phyloP scores from a whole-genome alignment of 2,797 vertebrate genomes.

The Selene dorsalis region DNA sequence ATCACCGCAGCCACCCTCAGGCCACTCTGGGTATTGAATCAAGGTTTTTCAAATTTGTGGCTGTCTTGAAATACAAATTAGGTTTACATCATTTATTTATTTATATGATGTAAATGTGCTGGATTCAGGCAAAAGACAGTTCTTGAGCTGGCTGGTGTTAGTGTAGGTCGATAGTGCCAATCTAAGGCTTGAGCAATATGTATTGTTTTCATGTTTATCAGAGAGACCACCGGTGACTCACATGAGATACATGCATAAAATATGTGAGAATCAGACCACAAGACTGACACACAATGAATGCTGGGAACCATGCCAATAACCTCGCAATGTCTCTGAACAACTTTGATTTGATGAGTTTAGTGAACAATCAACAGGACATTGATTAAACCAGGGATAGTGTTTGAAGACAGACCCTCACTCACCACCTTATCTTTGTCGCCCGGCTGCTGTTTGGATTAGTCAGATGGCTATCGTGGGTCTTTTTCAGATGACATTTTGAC shows the following conservation, averaged over 20 bases:
- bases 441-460: not conserved
- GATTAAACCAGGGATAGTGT: not conserved
- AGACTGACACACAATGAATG: not conserved
- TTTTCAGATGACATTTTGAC: not conserved
- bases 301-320: constrained; percentile 12
- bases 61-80: not conserved
- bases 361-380: not conserved
- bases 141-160: not conserved
- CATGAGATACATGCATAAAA: not conserved
- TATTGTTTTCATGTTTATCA: constrained; percentile 21
- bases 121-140: not conserved
- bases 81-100: not conserved
- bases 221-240: not conserved
- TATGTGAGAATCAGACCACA: not conserved
- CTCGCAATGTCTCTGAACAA: constrained; percentile 1
- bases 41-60: not conserved
- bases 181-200: not conserved
- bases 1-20: constrained; percentile 56
- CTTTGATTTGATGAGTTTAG: constrained; percentile 5
- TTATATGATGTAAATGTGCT: not conserved
- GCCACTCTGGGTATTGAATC: constrained; percentile 32
- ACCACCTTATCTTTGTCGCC: not conserved
- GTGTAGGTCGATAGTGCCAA: not conserved
- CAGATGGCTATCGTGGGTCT: not conserved
- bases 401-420: not conserved